Conservation (phyloP, 2,797 vertebrate species). For the Podargus strigoides region DNA sequence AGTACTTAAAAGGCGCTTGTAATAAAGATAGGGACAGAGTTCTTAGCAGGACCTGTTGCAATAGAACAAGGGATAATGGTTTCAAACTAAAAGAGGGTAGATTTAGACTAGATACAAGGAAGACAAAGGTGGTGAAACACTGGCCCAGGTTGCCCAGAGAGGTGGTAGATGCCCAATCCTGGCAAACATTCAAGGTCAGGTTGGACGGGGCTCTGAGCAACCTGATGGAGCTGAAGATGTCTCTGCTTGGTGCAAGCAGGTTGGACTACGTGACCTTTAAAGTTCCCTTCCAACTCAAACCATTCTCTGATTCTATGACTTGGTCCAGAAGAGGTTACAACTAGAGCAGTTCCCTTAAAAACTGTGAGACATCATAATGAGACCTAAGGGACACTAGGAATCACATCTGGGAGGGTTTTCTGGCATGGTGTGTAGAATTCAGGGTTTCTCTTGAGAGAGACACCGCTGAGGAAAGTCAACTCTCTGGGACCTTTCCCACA, state of each 20-base stretch:
- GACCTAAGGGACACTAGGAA: not conserved
- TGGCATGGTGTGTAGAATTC: accelerated
- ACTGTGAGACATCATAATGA: accelerated
- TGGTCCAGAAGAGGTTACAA: accelerated
- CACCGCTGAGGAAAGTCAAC: not conserved
- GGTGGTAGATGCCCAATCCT: no score
- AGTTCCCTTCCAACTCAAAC: not conserved
- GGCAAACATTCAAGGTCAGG: not conserved
- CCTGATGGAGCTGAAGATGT: not conserved
- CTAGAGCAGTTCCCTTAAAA: not conserved
- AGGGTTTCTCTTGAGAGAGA: not conserved
- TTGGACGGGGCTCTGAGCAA: not conserved
- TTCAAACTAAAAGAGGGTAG: not conserved
- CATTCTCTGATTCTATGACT: not conserved
- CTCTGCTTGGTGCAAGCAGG: accelerated
- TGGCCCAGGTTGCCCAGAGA: not conserved
- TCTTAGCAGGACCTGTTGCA: accelerated
- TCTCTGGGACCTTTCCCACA: not conserved
- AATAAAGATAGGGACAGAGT: not conserved
- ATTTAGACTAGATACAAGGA: not conserved
- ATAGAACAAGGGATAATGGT: not conserved
- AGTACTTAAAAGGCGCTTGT: not conserved
- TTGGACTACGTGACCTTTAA: accelerated
- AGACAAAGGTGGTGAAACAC: not conserved
- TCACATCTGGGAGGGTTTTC: not conserved